A percentile compares a stretch with the other conserved stretches of the same genome.
phyloP scores from a whole-genome alignment of 1,140 invertebrate species.

The Asobara japonica region DNA sequence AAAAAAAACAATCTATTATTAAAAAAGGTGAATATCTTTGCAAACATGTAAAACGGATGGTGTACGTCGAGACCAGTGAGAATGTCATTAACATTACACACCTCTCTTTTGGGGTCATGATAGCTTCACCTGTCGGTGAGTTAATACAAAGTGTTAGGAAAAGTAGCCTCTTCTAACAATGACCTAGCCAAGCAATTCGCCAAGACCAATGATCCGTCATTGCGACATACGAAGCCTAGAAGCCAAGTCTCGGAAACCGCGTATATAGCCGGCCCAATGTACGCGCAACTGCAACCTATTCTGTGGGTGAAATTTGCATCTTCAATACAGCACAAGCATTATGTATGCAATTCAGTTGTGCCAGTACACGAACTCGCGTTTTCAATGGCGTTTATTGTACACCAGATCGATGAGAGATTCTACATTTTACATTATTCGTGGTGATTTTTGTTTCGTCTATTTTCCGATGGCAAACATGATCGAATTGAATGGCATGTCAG shows the following conservation, averaged over 20 bases:
- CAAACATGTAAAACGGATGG: too few species aligned
- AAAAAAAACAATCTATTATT: too few species aligned
- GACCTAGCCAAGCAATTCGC: not conserved
- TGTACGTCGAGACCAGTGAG: too few species aligned
- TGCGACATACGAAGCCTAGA: constrained; percentile 20
- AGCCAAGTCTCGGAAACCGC: not conserved
- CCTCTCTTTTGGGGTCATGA: too few species aligned
- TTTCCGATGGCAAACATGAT: not conserved
- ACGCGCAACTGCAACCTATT: not conserved
- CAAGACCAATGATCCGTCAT: not conserved
- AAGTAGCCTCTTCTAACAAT: too few species aligned
- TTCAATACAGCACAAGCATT: constrained; percentile 12
- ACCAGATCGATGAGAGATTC: not conserved
- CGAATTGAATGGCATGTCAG: not conserved
- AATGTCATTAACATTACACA: too few species aligned
- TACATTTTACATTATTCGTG: not conserved
- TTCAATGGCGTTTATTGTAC: not conserved
- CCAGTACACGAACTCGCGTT: not conserved
- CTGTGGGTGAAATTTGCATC: constrained; percentile 7
- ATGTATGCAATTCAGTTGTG: not conserved
- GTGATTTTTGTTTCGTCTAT: not conserved
- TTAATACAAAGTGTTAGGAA: too few species aligned
- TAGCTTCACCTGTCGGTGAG: too few species aligned
- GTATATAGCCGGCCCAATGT: not conserved
- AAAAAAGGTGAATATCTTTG: too few species aligned